Conservation (phyloP, 2,888 invertebrate genomes). For the Troides oblongomaculatus region DNA sequence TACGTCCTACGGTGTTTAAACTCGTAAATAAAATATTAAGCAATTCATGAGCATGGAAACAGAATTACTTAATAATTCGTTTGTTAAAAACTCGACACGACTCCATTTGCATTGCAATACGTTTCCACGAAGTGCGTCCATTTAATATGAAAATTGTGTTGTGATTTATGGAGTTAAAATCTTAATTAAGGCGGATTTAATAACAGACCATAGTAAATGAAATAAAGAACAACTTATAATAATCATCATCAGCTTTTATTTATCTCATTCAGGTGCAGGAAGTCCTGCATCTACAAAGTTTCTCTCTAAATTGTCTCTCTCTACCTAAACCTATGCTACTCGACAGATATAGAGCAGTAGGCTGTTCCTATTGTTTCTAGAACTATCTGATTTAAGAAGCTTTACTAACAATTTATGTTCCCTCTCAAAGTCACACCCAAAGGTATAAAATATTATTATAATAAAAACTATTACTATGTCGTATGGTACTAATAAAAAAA, state of each 20-base stretch:
- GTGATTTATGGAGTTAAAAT: not conserved
- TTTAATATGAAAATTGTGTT: conserved; percentile 11
- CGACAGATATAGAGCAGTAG: too few species aligned
- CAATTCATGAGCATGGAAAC: conserved; percentile 20
- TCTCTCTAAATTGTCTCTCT: too few species aligned
- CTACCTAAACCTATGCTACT: too few species aligned
- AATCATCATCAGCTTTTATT: not conserved
- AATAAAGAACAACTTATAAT: not conserved
- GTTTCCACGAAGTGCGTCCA: conserved; percentile 7
- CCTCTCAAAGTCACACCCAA: not conserved
- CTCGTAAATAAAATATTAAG: conserved; percentile 18
- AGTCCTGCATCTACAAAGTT: too few species aligned
- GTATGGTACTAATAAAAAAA: not conserved
- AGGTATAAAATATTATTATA: not conserved
- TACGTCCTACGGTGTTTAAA: conserved; percentile 1
- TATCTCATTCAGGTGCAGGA: too few species aligned
- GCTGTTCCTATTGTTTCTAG: not conserved
- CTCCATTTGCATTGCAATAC: conserved; percentile 20
- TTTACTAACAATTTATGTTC: not conserved
- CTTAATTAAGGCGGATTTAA: not conserved
- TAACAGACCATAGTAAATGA: not conserved
- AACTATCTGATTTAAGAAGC: not conserved
- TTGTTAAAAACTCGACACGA: conserved; percentile 23
- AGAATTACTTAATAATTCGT: conserved; percentile 21
- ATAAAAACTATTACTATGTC: not conserved